Conservation (phyloP, 2,888 invertebrate species). For the Acanthopleura granulata region DNA sequence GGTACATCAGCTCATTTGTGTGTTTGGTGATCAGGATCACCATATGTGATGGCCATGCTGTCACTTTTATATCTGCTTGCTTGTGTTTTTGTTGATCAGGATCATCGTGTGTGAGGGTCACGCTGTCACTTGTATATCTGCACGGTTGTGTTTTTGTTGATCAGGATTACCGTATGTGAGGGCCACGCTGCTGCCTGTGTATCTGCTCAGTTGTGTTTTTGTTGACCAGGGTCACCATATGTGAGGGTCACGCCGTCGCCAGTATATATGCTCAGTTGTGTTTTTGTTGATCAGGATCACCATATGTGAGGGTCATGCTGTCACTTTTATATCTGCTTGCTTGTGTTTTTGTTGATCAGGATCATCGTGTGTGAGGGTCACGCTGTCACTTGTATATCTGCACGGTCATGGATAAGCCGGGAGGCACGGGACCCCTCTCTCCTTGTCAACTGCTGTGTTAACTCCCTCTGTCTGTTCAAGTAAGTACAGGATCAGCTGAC, state of each 20-base stretch:
- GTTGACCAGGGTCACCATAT: too few species aligned
- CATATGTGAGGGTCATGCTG: too few species aligned
- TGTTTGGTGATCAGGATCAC: too few species aligned
- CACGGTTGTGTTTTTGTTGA: constrained; percentile 86
- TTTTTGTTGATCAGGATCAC: too few species aligned
- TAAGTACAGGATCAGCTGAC: constrained; percentile 40
- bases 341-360: constrained; percentile 47
- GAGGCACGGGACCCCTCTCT: constrained; percentile 81
- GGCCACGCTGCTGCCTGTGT: too few species aligned
- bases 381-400: constrained; percentile 81
- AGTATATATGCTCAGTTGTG: too few species aligned
- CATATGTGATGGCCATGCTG: too few species aligned
- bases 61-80: too few species aligned
- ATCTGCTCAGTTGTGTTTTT: too few species aligned
- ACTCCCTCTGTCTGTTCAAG: constrained; percentile 80
- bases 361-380: constrained; percentile 74
- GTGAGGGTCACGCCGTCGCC: too few species aligned
- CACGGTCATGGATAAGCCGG: constrained; percentile 85
- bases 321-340: too few species aligned
- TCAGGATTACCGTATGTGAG: too few species aligned
- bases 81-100: constrained; percentile 47
- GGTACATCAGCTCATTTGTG: constrained; percentile 85
- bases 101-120: constrained; percentile 74
- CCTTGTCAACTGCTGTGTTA: constrained; percentile 83
- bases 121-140: constrained; percentile 81